phyloP scores from a whole-genome alignment of 1,140 invertebrate genomes.

The Dendrolimus punctatus region DNA sequence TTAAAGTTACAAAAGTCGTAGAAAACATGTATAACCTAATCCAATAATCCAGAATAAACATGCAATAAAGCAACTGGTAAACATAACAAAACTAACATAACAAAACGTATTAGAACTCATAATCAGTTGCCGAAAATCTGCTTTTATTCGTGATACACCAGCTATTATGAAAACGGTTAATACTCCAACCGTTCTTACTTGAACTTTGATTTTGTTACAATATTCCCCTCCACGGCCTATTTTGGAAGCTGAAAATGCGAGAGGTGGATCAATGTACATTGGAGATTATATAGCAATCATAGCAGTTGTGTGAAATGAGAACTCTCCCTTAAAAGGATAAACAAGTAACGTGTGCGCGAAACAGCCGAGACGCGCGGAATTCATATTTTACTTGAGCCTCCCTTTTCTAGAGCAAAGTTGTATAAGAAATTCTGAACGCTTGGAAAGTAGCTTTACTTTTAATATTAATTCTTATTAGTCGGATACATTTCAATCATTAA shows the following conservation, averaged over 20 bases:
- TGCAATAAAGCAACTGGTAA: slow-evolving; percentile 17
- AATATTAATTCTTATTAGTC: neutral
- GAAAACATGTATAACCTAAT: neutral
- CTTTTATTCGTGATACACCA: slow-evolving; percentile 26
- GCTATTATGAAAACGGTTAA: slow-evolving; percentile 34
- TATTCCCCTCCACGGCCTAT: slow-evolving; percentile 4
- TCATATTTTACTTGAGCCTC: slow-evolving; percentile 64
- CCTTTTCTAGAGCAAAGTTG: slow-evolving; percentile 27
- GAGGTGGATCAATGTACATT: slow-evolving; percentile 19
- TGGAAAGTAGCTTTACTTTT: slow-evolving; percentile 21
- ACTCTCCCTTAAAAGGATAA: slow-evolving; percentile 69
- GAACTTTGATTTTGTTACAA: slow-evolving; percentile 16
- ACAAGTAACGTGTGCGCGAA: slow-evolving; percentile 69
- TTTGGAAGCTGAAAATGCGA: slow-evolving; percentile 4
- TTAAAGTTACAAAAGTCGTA: neutral
- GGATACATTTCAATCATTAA: too few species aligned
- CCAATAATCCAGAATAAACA: slow-evolving; percentile 8
- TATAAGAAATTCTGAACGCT: slow-evolving; percentile 16
- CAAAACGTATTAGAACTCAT: slow-evolving; percentile 27
- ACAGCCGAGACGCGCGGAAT: slow-evolving; percentile 57
- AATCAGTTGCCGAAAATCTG: slow-evolving; percentile 38
- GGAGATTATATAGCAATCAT: slow-evolving; percentile 62
- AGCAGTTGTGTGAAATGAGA: slow-evolving; percentile 68
- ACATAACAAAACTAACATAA: slow-evolving; percentile 24
- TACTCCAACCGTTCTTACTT: slow-evolving; percentile 20